A percentile compares a stretch with the other conserved stretches of the same genome.
phyloP scores from a whole-genome alignment of 2,113 vertebrate genomes.

The Thalassarche chlororhynchos region DNA sequence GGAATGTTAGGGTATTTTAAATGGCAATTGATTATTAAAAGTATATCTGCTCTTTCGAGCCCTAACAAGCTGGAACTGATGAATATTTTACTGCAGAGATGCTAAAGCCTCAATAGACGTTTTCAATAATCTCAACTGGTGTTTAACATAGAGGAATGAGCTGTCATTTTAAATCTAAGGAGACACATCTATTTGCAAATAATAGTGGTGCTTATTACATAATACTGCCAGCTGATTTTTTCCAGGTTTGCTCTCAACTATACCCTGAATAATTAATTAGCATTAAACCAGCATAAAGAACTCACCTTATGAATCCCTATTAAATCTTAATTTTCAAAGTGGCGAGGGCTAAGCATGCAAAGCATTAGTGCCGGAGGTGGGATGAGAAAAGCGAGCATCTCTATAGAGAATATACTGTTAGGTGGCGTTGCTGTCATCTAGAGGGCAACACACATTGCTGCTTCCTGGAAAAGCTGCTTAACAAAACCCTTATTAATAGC shows the following conservation, averaged over 20 bases:
- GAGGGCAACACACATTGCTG: not conserved
- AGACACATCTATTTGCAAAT: not conserved
- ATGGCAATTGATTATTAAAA: constrained; percentile 23
- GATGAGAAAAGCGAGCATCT: not conserved
- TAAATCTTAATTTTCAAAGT: not conserved
- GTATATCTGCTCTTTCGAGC: not conserved
- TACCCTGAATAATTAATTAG: not conserved
- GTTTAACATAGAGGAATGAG: not conserved
- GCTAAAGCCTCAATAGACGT: not conserved
- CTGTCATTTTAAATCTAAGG: not conserved
- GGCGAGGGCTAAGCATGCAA: accelerated
- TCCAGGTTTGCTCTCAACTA: not conserved
- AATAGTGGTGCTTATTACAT: not conserved
- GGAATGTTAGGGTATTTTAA: not conserved
- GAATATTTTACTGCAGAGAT: not conserved
- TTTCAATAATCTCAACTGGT: constrained; percentile 1
- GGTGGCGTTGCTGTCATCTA: not conserved
- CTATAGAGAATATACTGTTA: not conserved
- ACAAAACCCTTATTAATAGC: not conserved
- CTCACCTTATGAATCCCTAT: not conserved
- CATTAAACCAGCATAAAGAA: not conserved
- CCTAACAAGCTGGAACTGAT: not conserved
- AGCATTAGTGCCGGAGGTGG: not conserved
- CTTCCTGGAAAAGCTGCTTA: not conserved
- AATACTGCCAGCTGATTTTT: not conserved